Evolutionary conservation across 1,140 invertebrate genomes (phyloP).

Genomic region (Drosophila dunni): DNA sequence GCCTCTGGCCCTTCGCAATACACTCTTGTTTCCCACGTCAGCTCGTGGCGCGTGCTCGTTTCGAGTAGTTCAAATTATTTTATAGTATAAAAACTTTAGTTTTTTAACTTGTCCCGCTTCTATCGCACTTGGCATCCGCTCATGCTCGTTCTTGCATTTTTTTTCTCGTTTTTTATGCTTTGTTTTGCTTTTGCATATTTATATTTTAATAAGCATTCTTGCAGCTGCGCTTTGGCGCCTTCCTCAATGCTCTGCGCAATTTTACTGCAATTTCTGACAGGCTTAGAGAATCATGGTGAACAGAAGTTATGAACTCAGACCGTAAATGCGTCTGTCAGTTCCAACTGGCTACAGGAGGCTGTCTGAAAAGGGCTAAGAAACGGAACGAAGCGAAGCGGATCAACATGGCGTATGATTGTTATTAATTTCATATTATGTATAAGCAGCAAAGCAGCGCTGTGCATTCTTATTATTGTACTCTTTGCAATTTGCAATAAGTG

Average conservation of each 20-base stretch:
- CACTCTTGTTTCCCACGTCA: conserved; percentile 15
- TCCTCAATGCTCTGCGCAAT: conserved; percentile 65
- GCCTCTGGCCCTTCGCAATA: background rate
- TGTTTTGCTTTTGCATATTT: conserved; percentile 79
- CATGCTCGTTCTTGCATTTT: conserved; percentile 44
- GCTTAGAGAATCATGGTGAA: conserved; percentile 79
- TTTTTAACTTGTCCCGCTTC: conserved; percentile 68
- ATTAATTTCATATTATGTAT: conserved; percentile 80
- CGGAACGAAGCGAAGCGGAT: conserved; percentile 37
- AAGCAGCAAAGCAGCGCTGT: conserved; percentile 45
- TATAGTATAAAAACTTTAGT: conserved; percentile 82
- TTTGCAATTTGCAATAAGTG: conserved; percentile 79
- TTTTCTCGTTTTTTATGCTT: conserved; percentile 53
- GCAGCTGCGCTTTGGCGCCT: conserved; percentile 73
- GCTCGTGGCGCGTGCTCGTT: conserved; percentile 69
- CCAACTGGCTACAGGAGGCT: conserved; percentile 55
- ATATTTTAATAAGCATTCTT: conserved; percentile 83
- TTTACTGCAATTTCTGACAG: conserved; percentile 82
- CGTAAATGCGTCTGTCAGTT: conserved; percentile 72
- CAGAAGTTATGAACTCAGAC: conserved; percentile 70
- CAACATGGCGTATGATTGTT: conserved; percentile 82
- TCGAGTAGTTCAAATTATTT: conserved; percentile 82
- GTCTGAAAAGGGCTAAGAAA: conserved; percentile 4
- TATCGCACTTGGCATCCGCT: conserved; percentile 40
- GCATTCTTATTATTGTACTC: background rate